Evolutionary conservation across 1,140 invertebrate species (phyloP).

Genomic region (Bombus sylvicola): DNA sequence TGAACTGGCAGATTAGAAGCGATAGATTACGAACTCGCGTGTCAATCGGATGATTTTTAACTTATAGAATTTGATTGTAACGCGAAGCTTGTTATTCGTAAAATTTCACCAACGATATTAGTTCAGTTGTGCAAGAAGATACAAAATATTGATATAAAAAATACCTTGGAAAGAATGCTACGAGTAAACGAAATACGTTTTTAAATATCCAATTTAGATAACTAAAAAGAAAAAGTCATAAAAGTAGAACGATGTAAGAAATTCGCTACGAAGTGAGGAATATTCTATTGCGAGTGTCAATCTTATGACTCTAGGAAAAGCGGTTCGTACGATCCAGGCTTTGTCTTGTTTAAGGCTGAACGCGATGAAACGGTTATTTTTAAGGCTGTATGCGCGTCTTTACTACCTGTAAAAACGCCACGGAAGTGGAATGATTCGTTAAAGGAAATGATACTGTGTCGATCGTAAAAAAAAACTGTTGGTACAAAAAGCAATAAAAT

Average conservation of each 20-base stretch:
- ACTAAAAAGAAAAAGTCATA: too few relatives aligned
- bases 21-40: background rate
- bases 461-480: conserved; percentile 4
- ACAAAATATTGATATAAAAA: too few relatives aligned
- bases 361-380: background rate
- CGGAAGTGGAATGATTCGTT: background rate
- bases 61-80: background rate
- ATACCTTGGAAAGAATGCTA: too few relatives aligned
- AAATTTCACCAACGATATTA: too few relatives aligned
- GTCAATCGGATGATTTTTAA: background rate
- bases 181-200: too few relatives aligned
- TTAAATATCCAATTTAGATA: too few relatives aligned
- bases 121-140: too few relatives aligned
- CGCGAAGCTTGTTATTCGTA: too few relatives aligned
- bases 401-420: background rate
- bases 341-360: background rate
- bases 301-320: background rate
- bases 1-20: too few relatives aligned
- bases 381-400: background rate
- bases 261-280: too few relatives aligned
- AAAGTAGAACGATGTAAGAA: too few relatives aligned
- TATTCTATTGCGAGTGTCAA: too few relatives aligned
- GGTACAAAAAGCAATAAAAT: background rate
- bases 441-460: background rate
- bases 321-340: background rate